A percentile compares a stretch with the other conserved stretches of the same genome.
Conservation (phyloP, 2,888 invertebrate genomes). For the Morpho deidamia region DNA sequence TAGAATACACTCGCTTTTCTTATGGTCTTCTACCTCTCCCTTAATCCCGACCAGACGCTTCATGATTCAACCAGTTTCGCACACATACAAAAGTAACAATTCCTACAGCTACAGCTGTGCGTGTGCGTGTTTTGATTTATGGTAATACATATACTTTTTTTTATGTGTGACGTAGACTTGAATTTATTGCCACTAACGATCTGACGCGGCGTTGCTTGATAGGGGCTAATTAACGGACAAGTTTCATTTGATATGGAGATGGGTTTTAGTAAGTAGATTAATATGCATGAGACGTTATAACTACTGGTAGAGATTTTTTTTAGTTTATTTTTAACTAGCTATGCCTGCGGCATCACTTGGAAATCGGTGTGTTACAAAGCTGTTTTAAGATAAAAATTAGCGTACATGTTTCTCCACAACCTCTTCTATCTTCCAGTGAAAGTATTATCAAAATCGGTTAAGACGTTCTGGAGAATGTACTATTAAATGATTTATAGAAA, state of each 20-base stretch:
- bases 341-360: too few relatives aligned
- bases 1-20: neutral
- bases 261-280: neutral
- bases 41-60: constrained; percentile 40
- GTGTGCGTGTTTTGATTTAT: constrained; percentile 47
- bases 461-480: too few relatives aligned
- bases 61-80: neutral
- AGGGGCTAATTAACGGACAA: constrained; percentile 9
- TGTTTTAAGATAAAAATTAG: too few relatives aligned
- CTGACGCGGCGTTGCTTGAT: constrained; percentile 11
- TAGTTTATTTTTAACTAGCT: too few relatives aligned
- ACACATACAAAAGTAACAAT: neutral
- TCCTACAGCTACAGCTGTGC: constrained; percentile 5
- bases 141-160: constrained; percentile 40
- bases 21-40: constrained; percentile 15
- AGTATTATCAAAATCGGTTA: too few relatives aligned
- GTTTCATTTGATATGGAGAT: constrained; percentile 4
- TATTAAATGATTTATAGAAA: too few relatives aligned
- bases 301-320: neutral
- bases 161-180: constrained; percentile 22
- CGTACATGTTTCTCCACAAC: too few relatives aligned
- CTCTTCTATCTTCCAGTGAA: too few relatives aligned
- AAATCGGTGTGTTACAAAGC: too few relatives aligned
- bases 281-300: constrained; percentile 6
- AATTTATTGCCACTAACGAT: constrained; percentile 19